Base-by-base conservation (phyloP, 2,113 vertebrate genomes). In the Meles meles region DNA sequence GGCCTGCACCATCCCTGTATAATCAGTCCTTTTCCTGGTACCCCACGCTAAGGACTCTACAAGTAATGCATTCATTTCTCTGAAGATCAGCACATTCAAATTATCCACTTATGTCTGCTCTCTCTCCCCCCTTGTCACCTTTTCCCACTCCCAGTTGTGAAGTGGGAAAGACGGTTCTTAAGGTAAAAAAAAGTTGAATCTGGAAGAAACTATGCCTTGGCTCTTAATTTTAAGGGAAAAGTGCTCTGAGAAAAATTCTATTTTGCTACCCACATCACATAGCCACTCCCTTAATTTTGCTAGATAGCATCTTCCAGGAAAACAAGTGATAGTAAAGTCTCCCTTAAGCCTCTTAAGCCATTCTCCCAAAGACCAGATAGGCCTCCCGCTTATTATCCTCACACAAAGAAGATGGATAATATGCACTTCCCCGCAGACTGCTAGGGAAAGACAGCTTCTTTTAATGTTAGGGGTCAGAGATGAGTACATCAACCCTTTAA, bases 251-350 rank as follows among this genome's bases (percentile, higher is more conserved):
- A 85, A 95, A 93, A 96, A 71, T 71, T 15, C 3, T 34, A 49
- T 39, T 83, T 88, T 76, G 23, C 61, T 92, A 81, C 42, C 65
- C n/a, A 44, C 1, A 84, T 25, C 42, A 49, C 21, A 13, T 13
- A 76, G 44, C 37, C 72, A 95, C n/a, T 92, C 23, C n/a, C n/a
- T 91, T 57, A 49, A 86, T 90, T 92, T 94, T 80, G 47, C 42
- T 76, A 52, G 34, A 59, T 88, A 52, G 27, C 12, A 80, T 52
- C 31, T 71, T 88, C 37, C 29, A 63, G 65, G 39, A n/a, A 47
- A n/a, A n/a, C n/a, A n/a, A 52, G n/a, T 21, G 37, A n/a, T 18
- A 42, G 7, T 11, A 37, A 85, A 61, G 17, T 6, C n/a, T 82
- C 17, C 47, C 39, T 94, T 65, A 42, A 71, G 55, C 69, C 11